Evolutionary conservation across 2,113 vertebrate species (phyloP), one percentile per base, ranked within the genome.

Genomic region (Oryzias celebensis): DNA sequence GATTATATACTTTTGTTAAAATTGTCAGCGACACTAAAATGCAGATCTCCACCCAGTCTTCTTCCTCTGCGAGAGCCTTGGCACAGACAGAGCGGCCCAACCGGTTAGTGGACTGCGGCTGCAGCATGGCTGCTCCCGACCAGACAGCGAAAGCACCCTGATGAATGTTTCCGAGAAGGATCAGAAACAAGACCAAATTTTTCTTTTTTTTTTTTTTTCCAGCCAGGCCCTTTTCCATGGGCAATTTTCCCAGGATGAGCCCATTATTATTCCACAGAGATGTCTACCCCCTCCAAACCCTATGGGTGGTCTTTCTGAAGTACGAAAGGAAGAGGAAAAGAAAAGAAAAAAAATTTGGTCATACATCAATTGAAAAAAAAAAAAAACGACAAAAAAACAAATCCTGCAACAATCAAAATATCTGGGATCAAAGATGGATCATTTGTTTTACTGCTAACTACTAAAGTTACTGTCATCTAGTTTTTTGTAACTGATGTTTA

Each of bases 231-330:
- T 36, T 86, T 88, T 90, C 79, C 84, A 80, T 78, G 89, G 88
- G 88, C 88, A 89, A 66, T 82, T 91, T 91, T 91, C 91, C 90
- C 89, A 89, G 91, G 88, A 87, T 86, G 86, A 89, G 80, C 81
- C 87, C 82, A 91, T 91, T 91, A 91, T 91, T 91, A 92, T 91
- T 91, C 90, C 80, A 63, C 75, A 79, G 89, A 90, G 89, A 92
- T 52, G 78, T 81, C 75, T 80, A 84, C 89, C 90, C 87, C 90
- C 85, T 81, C 88, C 76, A 54, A 87, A 81, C 87, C 88, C 88
- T 69, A 91, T 90, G 91, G 90, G 91, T 93, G 90, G 90, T 91
- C 90, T 87, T 84, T 88, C 68, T 80, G 59, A 85, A 77, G 74
- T 8, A 82, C 80, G 61, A 77, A 86, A 84, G 80, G 78, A 85